Percentiles rank a stretch among this genome's conserved stretches.
These are phyloP conservation scores for Heteronetta atricapilla DNA, from an alignment of 2,113 vertebrate genomes.

Conservation along the genomic window DNA sequence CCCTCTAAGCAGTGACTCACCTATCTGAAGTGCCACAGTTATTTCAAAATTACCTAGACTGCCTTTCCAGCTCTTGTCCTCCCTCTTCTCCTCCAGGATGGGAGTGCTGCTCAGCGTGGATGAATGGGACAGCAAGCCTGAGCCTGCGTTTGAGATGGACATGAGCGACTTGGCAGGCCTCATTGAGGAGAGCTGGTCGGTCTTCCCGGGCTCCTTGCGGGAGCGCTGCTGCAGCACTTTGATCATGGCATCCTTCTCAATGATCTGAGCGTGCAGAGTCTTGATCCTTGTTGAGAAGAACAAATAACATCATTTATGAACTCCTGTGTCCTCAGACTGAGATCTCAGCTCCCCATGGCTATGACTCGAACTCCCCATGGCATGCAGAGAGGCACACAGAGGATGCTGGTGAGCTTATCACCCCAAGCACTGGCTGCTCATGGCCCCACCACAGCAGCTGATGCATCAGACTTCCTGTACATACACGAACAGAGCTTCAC, in stretches of 20 bases:
- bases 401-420: neutral
- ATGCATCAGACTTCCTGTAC: neutral
- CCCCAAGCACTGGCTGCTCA: neutral
- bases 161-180: slow-evolving; percentile 96
- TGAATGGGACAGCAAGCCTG: slow-evolving; percentile 87
- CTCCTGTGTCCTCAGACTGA: neutral
- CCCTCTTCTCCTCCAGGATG: slow-evolving; percentile 92
- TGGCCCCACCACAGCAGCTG: neutral
- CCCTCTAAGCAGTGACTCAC: neutral
- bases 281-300: slow-evolving; percentile 84
- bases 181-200: slow-evolving; percentile 89
- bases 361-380: neutral
- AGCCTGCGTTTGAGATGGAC: slow-evolving; percentile 93
- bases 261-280: slow-evolving; percentile 97
- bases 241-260: slow-evolving; percentile 99
- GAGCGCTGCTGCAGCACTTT: slow-evolving; percentile 98
- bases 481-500: neutral
- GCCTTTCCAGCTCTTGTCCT: slow-evolving; percentile 96
- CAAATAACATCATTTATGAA: neutral
- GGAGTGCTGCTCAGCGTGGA: slow-evolving; percentile 90
- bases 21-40: neutral
- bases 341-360: neutral
- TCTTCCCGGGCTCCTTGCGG: slow-evolving; percentile 90
- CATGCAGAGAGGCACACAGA: neutral
- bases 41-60: slow-evolving; percentile 85